These are phyloP conservation scores for Crotalus horridus DNA, from an alignment of 2,113 vertebrate species.

Conservation along the genomic window DNA sequence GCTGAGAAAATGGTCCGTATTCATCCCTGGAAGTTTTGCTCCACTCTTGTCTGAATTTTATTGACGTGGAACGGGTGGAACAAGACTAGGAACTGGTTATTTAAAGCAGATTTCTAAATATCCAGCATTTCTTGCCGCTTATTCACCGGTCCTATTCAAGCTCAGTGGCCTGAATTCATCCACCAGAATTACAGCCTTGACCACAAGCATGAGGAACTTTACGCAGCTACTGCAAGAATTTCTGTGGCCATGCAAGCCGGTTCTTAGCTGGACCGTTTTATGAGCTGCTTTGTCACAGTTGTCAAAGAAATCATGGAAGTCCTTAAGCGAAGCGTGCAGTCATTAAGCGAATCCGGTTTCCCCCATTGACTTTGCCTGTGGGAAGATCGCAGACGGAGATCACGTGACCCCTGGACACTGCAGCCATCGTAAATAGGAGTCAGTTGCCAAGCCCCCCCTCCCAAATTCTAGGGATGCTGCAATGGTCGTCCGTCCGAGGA, in stretches of 20 bases:
- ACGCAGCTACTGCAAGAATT: neutral
- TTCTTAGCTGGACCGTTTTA: neutral
- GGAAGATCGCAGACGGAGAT: too few relatives aligned
- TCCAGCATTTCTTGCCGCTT: neutral
- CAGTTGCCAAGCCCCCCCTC: too few relatives aligned
- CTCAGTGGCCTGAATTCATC: neutral
- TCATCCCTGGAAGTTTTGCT: neutral
- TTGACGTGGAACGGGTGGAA: neutral
- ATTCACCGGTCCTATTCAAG: neutral
- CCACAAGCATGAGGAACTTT: neutral
- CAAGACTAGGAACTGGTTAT: neutral
- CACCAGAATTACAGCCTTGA: neutral
- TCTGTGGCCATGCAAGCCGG: neutral
- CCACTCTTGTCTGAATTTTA: neutral
- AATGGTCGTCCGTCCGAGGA: too few relatives aligned
- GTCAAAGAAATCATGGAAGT: too few relatives aligned
- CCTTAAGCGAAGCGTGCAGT: neutral
- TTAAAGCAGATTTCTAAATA: neutral
- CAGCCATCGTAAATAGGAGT: too few relatives aligned
- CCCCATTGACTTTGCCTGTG: too few relatives aligned
- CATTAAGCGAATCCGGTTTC: too few relatives aligned
- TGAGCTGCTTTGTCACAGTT: too few relatives aligned
- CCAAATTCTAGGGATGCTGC: too few relatives aligned
- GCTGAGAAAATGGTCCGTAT: neutral
- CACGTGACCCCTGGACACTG: too few relatives aligned